These are phyloP conservation scores for Saturnia japonica DNA, from an alignment of 2,888 invertebrate genomes.

Conservation along the genomic window DNA sequence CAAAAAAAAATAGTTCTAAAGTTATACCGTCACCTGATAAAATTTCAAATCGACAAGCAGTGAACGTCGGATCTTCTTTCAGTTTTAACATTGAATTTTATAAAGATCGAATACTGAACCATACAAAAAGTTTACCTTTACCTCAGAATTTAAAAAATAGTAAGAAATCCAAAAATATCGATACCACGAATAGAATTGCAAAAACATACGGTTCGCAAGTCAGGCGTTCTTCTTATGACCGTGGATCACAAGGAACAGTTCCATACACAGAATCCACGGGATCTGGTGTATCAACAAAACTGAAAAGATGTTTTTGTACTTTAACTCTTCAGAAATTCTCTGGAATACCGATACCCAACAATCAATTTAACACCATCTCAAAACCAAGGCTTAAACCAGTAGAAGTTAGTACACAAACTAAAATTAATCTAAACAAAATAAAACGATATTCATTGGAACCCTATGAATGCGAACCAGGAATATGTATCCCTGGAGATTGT, in stretches of 20 bases:
- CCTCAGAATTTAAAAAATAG: constrained; percentile 12
- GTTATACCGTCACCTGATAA: not conserved
- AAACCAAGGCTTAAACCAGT: constrained; percentile 26
- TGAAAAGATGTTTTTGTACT: constrained; percentile 50
- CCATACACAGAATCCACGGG: constrained; percentile 30
- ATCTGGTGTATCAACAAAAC: constrained; percentile 33
- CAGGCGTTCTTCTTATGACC: constrained; percentile 17
- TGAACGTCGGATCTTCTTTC: constrained; percentile 44
- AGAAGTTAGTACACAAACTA: constrained; percentile 27
- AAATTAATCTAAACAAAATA: constrained; percentile 1
- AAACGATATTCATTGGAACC: constrained; percentile 30
- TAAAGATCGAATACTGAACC: constrained; percentile 33
- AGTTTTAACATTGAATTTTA: constrained; percentile 46
- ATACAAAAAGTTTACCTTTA: constrained; percentile 16
- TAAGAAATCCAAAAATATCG: constrained; percentile 24
- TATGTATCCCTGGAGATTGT: constrained; percentile 44
- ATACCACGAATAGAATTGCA: constrained; percentile 18
- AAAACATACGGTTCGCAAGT: not conserved
- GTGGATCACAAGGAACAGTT: constrained; percentile 32
- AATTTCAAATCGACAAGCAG: constrained; percentile 33
- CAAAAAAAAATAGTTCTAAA: not conserved
- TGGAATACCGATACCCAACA: constrained; percentile 25
- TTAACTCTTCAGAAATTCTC: constrained; percentile 35
- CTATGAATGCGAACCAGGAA: constrained; percentile 48
- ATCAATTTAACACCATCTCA: constrained; percentile 20